These are phyloP conservation scores for Larimichthys polyactis DNA, from an alignment of 2,113 vertebrate genomes.

Conservation along the genomic window DNA sequence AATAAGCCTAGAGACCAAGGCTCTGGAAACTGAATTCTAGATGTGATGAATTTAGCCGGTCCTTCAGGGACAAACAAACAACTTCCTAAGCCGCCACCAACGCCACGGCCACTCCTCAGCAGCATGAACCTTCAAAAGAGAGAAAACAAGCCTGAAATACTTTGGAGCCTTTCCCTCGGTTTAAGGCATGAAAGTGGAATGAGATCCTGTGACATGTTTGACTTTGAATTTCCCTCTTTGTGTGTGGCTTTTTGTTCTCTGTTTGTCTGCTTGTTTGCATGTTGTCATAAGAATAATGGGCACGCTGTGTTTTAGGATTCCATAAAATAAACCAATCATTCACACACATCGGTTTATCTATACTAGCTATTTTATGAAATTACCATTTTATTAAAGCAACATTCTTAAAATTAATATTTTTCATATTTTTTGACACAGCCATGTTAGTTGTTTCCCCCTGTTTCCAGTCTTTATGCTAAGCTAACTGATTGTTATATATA, in stretches of 20 bases:
- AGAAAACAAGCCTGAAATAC: constrained; percentile 53
- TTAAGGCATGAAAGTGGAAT: constrained; percentile 40
- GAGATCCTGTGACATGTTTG: constrained; percentile 43
- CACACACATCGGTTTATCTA: background rate
- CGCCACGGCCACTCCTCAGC: constrained; percentile 62
- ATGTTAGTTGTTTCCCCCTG: too few relatives aligned
- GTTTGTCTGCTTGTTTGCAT: constrained; percentile 33
- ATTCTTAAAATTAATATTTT: too few relatives aligned
- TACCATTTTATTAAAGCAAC: background rate
- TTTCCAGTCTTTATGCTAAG: background rate
- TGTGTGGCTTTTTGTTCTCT: constrained; percentile 25
- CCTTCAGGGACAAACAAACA: constrained; percentile 79
- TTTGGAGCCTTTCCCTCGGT: constrained; percentile 14
- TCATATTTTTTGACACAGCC: background rate
- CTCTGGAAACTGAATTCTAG: constrained; percentile 42
- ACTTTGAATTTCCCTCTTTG: constrained; percentile 23
- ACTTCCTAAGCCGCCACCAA: constrained; percentile 65
- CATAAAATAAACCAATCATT: background rate
- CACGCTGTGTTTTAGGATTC: constrained; percentile 1
- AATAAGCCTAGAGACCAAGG: constrained; percentile 2
- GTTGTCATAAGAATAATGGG: constrained; percentile 31
- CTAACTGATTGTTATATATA: too few relatives aligned
- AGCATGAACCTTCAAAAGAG: constrained; percentile 60
- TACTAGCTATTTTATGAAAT: background rate
- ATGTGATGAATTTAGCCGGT: constrained; percentile 60